Evolutionary conservation across 1,140 invertebrate genomes (phyloP).

Genomic region (Leucophenga varia): DNA sequence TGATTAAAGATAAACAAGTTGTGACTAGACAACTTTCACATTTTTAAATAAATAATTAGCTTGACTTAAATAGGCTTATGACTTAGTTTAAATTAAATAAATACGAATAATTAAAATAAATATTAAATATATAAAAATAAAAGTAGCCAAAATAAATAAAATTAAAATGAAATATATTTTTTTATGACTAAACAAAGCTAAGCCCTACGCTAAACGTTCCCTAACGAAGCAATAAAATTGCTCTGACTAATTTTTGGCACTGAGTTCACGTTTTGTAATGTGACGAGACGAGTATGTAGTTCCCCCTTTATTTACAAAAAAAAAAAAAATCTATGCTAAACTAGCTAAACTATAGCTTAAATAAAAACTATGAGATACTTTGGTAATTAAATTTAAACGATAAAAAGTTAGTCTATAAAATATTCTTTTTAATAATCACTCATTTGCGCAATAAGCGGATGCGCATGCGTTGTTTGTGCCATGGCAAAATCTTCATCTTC

Average conservation of each 20-base stretch:
- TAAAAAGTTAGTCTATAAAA: too few relatives aligned
- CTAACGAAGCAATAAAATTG: slow-evolving; percentile 48
- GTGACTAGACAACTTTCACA: slow-evolving; percentile 6
- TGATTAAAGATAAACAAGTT: background rate
- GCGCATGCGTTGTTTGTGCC: slow-evolving; percentile 6
- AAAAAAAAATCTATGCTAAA: too few relatives aligned
- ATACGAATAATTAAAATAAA: slow-evolving; percentile 15
- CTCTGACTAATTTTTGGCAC: slow-evolving; percentile 51
- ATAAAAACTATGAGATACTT: too few relatives aligned
- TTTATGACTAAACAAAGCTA: slow-evolving; percentile 8
- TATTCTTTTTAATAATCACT: slow-evolving; percentile 12
- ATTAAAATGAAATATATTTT: slow-evolving; percentile 3
- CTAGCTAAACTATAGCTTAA: slow-evolving; percentile 10
- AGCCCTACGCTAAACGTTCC: slow-evolving; percentile 8
- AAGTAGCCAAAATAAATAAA: slow-evolving; percentile 6
- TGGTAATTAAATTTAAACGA: too few relatives aligned
- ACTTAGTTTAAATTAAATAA: slow-evolving; percentile 11
- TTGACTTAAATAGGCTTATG: too few relatives aligned
- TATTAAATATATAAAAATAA: background rate
- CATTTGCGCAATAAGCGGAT: slow-evolving; percentile 10
- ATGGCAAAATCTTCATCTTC: slow-evolving; percentile 35
- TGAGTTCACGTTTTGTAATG: slow-evolving; percentile 29
- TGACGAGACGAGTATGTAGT: too few relatives aligned
- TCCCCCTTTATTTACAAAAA: too few relatives aligned
- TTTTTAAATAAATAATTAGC: too few relatives aligned